A percentile compares a stretch with the other conserved stretches of the same genome.
Conservation (phyloP, 2,888 invertebrate species). For the Heliconius aoede region DNA sequence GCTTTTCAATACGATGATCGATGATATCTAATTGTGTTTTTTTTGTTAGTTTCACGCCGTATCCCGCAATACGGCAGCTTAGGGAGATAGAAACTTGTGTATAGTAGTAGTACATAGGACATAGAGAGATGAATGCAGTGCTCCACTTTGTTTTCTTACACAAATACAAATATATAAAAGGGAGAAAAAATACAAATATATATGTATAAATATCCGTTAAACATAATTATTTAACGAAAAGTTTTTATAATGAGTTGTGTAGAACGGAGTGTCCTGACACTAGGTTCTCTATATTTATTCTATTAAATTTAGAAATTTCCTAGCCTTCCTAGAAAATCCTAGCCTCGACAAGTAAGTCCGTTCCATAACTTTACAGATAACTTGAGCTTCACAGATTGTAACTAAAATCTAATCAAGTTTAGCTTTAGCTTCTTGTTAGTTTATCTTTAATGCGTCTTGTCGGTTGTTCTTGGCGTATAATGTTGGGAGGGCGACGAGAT, state of each 20-base stretch:
- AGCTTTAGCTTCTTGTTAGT: conserved; percentile 19
- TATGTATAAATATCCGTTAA: too few species aligned
- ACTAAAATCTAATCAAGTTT: conserved; percentile 35
- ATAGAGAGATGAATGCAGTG: too few species aligned
- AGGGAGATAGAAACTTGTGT: too few species aligned
- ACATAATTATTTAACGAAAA: too few species aligned
- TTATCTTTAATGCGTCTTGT: background rate
- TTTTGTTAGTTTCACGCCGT: background rate
- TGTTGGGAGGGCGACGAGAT: background rate
- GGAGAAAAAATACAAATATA: too few species aligned
- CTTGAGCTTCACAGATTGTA: conserved; percentile 40
- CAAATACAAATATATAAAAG: too few species aligned
- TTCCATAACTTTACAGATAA: conserved; percentile 34
- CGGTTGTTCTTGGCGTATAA: background rate
- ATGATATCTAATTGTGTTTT: background rate
- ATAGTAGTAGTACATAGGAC: too few species aligned
- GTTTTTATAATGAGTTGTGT: too few species aligned
- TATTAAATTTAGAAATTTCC: conserved; percentile 7
- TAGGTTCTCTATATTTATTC: background rate
- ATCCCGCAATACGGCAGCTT: too few species aligned
- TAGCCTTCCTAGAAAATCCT: too few species aligned
- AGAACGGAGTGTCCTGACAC: background rate
- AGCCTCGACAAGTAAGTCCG: conserved; percentile 36
- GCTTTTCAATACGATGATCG: background rate
- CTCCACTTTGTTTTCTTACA: too few species aligned